phyloP scores from a whole-genome alignment of 2,113 vertebrate species.

The Struthio camelus region DNA sequence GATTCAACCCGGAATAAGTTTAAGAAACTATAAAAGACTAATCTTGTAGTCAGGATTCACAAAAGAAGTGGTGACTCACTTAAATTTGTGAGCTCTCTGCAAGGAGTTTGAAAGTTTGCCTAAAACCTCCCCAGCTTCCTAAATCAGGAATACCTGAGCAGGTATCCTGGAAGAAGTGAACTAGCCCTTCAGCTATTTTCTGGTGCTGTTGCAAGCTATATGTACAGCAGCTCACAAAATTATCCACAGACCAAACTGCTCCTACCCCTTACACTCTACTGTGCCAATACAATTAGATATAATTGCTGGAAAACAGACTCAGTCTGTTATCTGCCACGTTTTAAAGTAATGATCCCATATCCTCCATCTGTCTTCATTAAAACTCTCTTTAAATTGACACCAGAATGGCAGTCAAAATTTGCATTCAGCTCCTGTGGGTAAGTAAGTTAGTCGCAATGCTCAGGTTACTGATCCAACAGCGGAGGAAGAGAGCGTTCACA shows the following conservation, averaged over 20 bases:
- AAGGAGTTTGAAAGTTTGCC: neutral
- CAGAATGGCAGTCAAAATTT: neutral
- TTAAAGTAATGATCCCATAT: constrained; percentile 49
- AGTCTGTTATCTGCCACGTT: constrained; percentile 50
- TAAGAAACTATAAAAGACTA: neutral
- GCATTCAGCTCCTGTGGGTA: neutral
- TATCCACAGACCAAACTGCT: neutral
- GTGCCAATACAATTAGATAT: constrained; percentile 45
- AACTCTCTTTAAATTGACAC: constrained; percentile 30
- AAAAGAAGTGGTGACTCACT: fast-evolving
- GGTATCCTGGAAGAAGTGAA: neutral
- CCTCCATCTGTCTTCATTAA: constrained; percentile 58
- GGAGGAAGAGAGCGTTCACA: neutral
- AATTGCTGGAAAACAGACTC: constrained; percentile 58
- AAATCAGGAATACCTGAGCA: neutral
- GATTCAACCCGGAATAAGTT: neutral
- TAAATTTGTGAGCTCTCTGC: neutral
- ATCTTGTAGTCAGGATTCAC: neutral
- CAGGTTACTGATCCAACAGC: constrained; percentile 25
- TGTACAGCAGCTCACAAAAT: neutral
- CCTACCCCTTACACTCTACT: neutral
- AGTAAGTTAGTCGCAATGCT: neutral
- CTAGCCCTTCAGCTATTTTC: neutral
- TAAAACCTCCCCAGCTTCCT: neutral
- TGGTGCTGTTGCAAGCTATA: neutral